These are phyloP conservation scores for Rana temporaria DNA, from an alignment of 2,113 vertebrate species.

Conservation along the genomic window DNA sequence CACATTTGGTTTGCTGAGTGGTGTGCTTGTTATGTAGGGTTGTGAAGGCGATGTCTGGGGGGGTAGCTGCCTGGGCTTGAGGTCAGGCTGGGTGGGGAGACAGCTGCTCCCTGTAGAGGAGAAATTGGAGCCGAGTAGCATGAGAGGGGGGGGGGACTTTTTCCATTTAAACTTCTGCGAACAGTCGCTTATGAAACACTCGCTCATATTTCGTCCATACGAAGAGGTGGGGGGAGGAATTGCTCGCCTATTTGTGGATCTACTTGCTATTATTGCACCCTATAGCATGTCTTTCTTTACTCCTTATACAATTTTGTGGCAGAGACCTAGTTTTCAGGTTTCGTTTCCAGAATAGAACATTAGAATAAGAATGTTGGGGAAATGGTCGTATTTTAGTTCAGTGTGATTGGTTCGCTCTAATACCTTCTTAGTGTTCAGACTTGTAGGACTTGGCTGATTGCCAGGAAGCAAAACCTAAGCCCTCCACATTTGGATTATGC, in stretches of 20 bases:
- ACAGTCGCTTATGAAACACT: constrained; percentile 36
- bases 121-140: constrained; percentile 60
- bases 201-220: constrained; percentile 35
- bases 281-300: background rate
- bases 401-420: no score
- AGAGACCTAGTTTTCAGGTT: no score
- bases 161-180: constrained; percentile 51
- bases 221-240: background rate
- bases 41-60: background rate
- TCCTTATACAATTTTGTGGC: no score
- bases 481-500: no score
- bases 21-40: constrained; percentile 24
- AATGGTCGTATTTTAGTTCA: no score
- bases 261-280: background rate
- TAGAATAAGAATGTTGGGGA: no score
- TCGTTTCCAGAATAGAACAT: no score
- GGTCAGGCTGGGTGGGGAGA: constrained; percentile 43
- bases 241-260: constrained; percentile 16
- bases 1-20: no score
- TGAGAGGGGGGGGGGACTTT: constrained; percentile 30
- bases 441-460: no score
- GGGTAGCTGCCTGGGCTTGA: constrained; percentile 4
- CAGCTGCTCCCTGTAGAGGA: constrained; percentile 59
- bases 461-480: no score
- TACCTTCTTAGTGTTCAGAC: no score